Evolutionary conservation across 1,140 invertebrate species (phyloP).

Genomic region (Heterodera schachtii): DNA sequence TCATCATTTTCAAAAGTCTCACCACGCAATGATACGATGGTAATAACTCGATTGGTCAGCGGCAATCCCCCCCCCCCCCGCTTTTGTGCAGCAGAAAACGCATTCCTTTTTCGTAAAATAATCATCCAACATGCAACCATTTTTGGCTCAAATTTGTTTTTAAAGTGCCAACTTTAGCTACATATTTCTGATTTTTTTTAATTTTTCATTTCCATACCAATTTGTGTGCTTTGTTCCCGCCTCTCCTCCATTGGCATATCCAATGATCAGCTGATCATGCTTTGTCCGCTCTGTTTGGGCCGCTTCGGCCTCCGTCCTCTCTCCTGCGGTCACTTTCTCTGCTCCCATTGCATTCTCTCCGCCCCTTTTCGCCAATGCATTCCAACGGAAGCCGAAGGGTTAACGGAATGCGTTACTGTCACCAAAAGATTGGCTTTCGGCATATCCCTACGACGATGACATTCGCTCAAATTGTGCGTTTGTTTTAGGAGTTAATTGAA

Average conservation of each 20-base stretch:
- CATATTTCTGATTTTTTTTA: too few relatives aligned
- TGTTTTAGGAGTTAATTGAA: neutral
- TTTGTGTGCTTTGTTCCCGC: too few relatives aligned
- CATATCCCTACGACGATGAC: neutral
- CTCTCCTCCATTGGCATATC: neutral
- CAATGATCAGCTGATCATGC: neutral
- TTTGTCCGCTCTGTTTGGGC: neutral
- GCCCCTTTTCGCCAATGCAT: neutral
- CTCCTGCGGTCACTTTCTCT: constrained; percentile 2
- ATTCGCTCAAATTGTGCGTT: neutral
- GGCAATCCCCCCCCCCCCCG: neutral
- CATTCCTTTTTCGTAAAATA: neutral
- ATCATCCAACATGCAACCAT: too few relatives aligned
- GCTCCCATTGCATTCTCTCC: constrained; percentile 2
- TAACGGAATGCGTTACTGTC: neutral
- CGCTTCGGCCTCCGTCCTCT: neutral
- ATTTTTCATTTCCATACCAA: too few relatives aligned
- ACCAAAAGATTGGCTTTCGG: neutral
- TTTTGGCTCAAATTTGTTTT: too few relatives aligned
- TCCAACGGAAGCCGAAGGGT: neutral
- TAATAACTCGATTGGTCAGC: neutral
- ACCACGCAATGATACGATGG: neutral
- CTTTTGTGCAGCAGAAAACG: neutral
- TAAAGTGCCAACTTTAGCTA: too few relatives aligned
- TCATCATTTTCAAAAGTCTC: neutral